Conservation (phyloP, 2,888 invertebrate species). For the Drosophila mimetica region DNA sequence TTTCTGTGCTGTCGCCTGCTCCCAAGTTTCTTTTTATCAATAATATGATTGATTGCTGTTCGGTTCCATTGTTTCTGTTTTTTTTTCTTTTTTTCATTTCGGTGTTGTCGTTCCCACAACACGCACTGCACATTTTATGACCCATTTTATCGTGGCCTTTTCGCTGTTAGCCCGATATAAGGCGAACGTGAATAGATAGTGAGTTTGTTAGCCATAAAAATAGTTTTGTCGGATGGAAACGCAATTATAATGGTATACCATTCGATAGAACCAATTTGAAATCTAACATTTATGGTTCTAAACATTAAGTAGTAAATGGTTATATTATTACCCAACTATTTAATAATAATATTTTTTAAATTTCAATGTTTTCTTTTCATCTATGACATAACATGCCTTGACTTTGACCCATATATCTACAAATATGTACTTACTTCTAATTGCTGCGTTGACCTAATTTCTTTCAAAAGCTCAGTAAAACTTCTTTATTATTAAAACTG, state of each 20-base stretch:
- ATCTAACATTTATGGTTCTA: not conserved
- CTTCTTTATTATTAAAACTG: not conserved
- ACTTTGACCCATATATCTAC: constrained; percentile 25
- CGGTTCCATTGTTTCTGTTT: constrained; percentile 1
- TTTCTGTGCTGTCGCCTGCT: constrained; percentile 18
- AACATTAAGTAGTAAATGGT: not conserved
- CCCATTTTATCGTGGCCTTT: constrained; percentile 62
- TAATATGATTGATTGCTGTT: constrained; percentile 61
- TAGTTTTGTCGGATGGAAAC: constrained; percentile 41
- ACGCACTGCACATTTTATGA: constrained; percentile 63
- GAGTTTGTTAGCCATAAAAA: constrained; percentile 49
- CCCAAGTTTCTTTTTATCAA: constrained; percentile 55
- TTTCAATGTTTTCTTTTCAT: not conserved
- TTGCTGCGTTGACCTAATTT: constrained; percentile 16
- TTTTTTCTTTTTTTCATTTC: constrained; percentile 3
- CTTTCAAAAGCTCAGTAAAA: constrained; percentile 5
- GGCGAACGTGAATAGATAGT: constrained; percentile 56
- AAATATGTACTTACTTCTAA: not conserved
- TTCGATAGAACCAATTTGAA: not conserved
- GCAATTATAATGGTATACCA: constrained; percentile 69
- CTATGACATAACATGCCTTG: not conserved
- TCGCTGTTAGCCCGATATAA: constrained; percentile 48
- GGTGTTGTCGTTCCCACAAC: constrained; percentile 18
- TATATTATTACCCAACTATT: too few relatives aligned
- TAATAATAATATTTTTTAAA: not conserved